Evolutionary conservation across 1,140 invertebrate genomes (phyloP).

Genomic region (Drosophila bifasciata): DNA sequence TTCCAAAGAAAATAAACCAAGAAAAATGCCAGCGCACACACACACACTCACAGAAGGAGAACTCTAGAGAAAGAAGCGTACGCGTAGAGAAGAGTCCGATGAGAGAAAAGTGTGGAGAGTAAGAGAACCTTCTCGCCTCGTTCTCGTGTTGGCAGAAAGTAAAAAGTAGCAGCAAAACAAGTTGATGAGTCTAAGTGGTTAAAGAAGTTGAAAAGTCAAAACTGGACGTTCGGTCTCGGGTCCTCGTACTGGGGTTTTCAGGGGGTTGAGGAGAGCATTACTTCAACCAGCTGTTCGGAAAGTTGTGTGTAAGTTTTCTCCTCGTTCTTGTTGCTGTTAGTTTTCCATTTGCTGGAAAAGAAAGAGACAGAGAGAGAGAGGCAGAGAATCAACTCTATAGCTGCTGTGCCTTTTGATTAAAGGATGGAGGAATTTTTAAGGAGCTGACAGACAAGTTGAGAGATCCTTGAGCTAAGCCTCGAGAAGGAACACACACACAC

Average conservation of each 20-base stretch:
- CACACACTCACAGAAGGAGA: conserved; percentile 32
- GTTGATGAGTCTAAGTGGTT: conserved; percentile 66
- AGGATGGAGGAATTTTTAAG: conserved; percentile 37
- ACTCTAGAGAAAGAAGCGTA: too few species aligned
- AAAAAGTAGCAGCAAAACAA: conserved; percentile 60
- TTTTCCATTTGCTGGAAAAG: conserved; percentile 35
- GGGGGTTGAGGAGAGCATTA: conserved; percentile 20
- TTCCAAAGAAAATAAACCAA: conserved; percentile 31
- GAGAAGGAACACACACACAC: not conserved
- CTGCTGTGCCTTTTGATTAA: conserved; percentile 45
- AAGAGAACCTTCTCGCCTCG: not conserved
- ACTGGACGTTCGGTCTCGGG: conserved; percentile 44
- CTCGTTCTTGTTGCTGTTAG: conserved; percentile 10
- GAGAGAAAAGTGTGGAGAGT: conserved; percentile 15
- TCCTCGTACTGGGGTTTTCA: not conserved
- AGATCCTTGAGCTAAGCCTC: conserved; percentile 38
- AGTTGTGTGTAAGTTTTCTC: conserved; percentile 40
- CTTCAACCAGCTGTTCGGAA: conserved; percentile 52
- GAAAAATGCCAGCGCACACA: conserved; percentile 49
- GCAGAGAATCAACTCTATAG: conserved; percentile 12
- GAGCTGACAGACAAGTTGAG: conserved; percentile 45
- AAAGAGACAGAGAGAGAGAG: conserved; percentile 17
- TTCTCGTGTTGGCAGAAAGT: conserved; percentile 13
- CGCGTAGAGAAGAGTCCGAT: conserved; percentile 1
- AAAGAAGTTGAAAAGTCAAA: conserved; percentile 66